Base-by-base conservation (phyloP, 1,140 invertebrate genomes). In the Oppia nitens region DNA sequence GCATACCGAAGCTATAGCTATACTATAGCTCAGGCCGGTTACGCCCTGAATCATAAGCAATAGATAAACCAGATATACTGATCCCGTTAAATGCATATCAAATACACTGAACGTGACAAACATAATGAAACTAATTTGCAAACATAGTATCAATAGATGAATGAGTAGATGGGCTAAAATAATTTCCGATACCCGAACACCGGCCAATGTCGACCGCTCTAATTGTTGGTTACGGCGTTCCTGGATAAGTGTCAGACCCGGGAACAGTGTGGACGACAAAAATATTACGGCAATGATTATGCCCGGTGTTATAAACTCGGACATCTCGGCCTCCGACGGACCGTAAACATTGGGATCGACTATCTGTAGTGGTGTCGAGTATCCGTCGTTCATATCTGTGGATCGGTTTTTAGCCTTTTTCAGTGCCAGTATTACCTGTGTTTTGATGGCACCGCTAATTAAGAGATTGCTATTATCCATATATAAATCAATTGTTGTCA, bases 1-100 rank as follows among this genome's bases (percentile, higher is more conserved):
- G 68, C 87, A 90, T 2, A 83, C 71, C 40, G 82, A 83, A 0
- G 88, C 87, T 20, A 92, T 85, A 0, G 91, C 82, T 67, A 93
- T 86, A 65, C 88, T 84, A 66, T 91, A 90, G 61, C 83, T 85
- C 90, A 94, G 94, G 64, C 90, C 91, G 69, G 87, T 89, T 1
- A 92, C 70, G 6, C 87, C 91, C 58, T 75, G 77, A 0, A 82
- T 73, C 1, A 91, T 73, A 0, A 83, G 86, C 0, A 95, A 72
- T 0, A 80, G 64, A 0, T 83, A 76, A 0, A 92, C 83, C 72
- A 80, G 80, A 17, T 77, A 74, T 0, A 90, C 72, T 6, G 81
- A 79, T 12, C 90, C 91, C 45, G 81, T 78, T 62, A 83, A 79
- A 0, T 85, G 86, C 1, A 93, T 74, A 25, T 80, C 76, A 65